Base-by-base conservation (phyloP, 2,113 vertebrate species). In the Euleptes europaea region DNA sequence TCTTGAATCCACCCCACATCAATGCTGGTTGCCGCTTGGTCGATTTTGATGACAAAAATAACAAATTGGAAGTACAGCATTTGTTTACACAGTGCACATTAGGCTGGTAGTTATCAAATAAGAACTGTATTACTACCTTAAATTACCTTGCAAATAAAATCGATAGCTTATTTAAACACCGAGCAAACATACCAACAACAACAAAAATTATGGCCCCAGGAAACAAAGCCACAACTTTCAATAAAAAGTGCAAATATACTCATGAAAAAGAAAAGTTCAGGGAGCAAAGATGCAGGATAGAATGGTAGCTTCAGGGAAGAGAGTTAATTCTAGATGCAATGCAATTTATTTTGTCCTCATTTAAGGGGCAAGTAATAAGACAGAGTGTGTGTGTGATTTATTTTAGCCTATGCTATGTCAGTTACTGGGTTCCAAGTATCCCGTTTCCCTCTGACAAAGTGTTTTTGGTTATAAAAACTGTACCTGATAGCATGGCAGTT, bases 91-190 rank as follows among this genome's bases (percentile, higher is more conserved):
- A 65, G 67, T 92, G 89, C 73, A 66, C 49, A 88, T 92, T 89
- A 90, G 69, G 49, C 65, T 77, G 69, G 71, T 84, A 90, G 77
- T 89, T 92, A 93, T 94, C 93, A 92, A 93, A 89, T 91, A 76
- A 84, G 83, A 92, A 88, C 71, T 81, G 35, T 75, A 89, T 91
- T 89, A 85, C 88, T 74, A 85, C 82, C 88, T 92, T 95, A 92
- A 96, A 92, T 95, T 94, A 92, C 78, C 63, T 84, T 89, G 85
- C 92, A 94, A 92, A 92, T 88, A 88, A 94, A 95, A 96, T 95
- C 93, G 84, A 94, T 95, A 92, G 71, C 92, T 95, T 94, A 92
- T 94, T 94, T 94, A 91, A 95, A 73, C 84, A 84, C 74, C 88
- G 82, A 57, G 1, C 5, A 89, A 83, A 78, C 74, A 78, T 26